phyloP scores from a whole-genome alignment of 2,113 vertebrate genomes.

The Promerops cafer region DNA sequence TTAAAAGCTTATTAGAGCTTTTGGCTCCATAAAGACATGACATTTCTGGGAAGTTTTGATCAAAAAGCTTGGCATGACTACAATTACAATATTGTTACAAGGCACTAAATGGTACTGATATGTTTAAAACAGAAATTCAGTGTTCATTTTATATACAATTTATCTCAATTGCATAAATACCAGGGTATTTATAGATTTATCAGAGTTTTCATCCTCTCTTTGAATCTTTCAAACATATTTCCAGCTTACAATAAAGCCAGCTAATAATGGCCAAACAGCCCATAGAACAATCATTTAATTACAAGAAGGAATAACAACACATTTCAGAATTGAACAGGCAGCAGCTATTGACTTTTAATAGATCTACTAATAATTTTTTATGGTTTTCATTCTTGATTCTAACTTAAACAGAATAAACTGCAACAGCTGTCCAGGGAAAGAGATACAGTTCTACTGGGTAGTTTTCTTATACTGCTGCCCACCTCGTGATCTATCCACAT shows the following conservation, averaged over 20 bases:
- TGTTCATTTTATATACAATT: neutral
- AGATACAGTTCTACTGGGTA: neutral
- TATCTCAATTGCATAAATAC: neutral
- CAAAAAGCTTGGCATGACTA: conserved; percentile 15
- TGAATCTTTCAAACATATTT: neutral
- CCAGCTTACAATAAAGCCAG: neutral
- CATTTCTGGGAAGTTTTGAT: conserved; percentile 55
- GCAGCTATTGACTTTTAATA: neutral
- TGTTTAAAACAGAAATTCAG: neutral
- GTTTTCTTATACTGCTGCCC: neutral
- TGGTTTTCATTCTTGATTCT: neutral
- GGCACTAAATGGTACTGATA: neutral
- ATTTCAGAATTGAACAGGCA: neutral
- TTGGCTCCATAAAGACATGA: neutral
- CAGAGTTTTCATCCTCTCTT: neutral
- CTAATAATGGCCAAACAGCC: neutral
- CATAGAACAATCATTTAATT: neutral
- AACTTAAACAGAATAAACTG: neutral
- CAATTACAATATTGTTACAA: conserved; percentile 44
- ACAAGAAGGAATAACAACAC: neutral
- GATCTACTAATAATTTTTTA: neutral
- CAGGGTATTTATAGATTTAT: neutral
- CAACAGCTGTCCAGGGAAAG: neutral
- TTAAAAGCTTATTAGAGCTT: conserved; percentile 23
- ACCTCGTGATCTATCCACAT: neutral